These are phyloP conservation scores for Ictalurus furcatus DNA, from an alignment of 2,113 vertebrate species.

Conservation along the genomic window DNA sequence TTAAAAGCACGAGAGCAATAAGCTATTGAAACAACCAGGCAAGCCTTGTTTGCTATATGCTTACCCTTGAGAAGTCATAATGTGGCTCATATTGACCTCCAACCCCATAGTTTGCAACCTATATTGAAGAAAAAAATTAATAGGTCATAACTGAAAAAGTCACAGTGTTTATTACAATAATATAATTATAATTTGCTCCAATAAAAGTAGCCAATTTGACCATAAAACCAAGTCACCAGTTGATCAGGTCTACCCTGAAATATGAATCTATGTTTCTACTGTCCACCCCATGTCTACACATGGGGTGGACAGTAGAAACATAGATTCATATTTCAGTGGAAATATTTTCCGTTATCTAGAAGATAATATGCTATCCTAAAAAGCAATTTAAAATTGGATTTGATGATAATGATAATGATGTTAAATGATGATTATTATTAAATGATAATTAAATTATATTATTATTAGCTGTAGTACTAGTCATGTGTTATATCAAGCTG, in stretches of 20 bases:
- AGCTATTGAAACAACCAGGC: not conserved
- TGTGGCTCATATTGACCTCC: conserved; percentile 98
- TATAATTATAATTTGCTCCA: not conserved
- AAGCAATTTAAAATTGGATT: too few species aligned
- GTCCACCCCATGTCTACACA: too few species aligned
- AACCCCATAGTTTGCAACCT: conserved; percentile 98
- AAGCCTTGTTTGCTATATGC: conserved; percentile 49
- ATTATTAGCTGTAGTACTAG: too few species aligned
- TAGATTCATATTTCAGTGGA: not conserved
- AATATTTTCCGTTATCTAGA: not conserved
- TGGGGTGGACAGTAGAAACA: not conserved
- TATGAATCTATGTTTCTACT: too few species aligned
- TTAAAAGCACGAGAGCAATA: not conserved
- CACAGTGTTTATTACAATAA: not conserved
- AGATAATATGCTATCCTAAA: too few species aligned
- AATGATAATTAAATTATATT: too few species aligned
- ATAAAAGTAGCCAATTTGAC: not conserved
- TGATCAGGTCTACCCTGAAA: too few species aligned
- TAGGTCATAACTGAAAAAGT: not conserved
- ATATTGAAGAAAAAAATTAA: conserved; percentile 23
- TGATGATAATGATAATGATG: too few species aligned
- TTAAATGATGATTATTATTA: too few species aligned
- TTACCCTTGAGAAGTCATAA: conserved; percentile 98
- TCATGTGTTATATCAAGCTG: too few species aligned
- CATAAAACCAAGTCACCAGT: not conserved